Conservation (phyloP, 92 coral and sea anemone species). For the Epizoanthus stellaris region DNA sequence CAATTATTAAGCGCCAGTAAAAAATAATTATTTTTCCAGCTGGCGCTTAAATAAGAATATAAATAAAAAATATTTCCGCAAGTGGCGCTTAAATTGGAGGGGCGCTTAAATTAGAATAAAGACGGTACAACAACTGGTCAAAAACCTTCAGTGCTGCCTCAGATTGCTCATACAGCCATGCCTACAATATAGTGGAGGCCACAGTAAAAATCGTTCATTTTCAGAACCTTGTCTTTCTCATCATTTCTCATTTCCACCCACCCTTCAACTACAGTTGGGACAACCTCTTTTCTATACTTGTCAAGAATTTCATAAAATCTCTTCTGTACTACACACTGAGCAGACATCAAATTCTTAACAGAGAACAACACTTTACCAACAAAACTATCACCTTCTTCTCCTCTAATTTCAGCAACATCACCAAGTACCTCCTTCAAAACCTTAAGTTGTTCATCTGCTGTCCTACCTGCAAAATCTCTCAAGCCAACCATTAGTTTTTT, state of each 20-base stretch:
- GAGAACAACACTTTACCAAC: slow-evolving; percentile 32
- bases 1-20: too few relatives aligned
- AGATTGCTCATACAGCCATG: slow-evolving; percentile 35
- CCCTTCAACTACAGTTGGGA: slow-evolving; percentile 31
- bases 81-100: too few relatives aligned
- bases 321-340: slow-evolving; percentile 43
- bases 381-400: slow-evolving; percentile 6
- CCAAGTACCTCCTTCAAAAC: slow-evolving; percentile 31
- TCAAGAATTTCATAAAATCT: slow-evolving; percentile 16
- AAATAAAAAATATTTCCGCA: too few relatives aligned
- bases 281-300: slow-evolving; percentile 27
- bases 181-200: slow-evolving; percentile 38
- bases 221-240: slow-evolving; percentile 11
- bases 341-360: slow-evolving; percentile 52
- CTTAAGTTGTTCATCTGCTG: slow-evolving; percentile 22
- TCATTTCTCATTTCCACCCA: slow-evolving; percentile 22
- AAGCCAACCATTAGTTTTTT: too few relatives aligned
- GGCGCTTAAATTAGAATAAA: too few relatives aligned
- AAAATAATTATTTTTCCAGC: too few relatives aligned
- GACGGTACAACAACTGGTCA: slow-evolving; percentile 12
- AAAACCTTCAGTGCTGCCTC: slow-evolving; percentile 40
- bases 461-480: slow-evolving; percentile 9
- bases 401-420: slow-evolving; percentile 24
- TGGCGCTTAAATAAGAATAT: too few relatives aligned
- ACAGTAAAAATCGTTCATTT: slow-evolving; percentile 43